Percentiles rank a stretch among this genome's conserved stretches.
These are phyloP conservation scores for Meta bourneti DNA, from an alignment of 2,888 invertebrate species.

Conservation along the genomic window DNA sequence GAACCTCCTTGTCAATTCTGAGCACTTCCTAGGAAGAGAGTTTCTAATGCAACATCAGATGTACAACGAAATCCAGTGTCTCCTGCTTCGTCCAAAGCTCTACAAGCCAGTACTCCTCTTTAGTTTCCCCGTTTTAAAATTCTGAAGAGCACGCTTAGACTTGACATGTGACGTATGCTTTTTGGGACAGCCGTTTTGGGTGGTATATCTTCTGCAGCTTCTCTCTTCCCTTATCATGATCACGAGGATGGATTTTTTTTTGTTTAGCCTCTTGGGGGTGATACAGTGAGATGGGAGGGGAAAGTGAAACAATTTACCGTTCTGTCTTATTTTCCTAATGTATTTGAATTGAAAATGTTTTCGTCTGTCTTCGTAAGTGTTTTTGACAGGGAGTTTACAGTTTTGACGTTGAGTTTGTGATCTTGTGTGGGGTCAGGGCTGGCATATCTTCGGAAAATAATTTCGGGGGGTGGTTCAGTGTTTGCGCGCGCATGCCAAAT, in stretches of 20 bases:
- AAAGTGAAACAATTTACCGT: neutral
- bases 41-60: neutral
- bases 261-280: slow-evolving; percentile 54
- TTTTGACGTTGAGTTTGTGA: too few species aligned
- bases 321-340: slow-evolving; percentile 4
- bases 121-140: slow-evolving; percentile 11
- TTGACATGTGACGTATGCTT: slow-evolving; percentile 68
- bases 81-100: neutral
- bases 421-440: too few species aligned
- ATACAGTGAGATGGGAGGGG: neutral
- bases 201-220: slow-evolving; percentile 54
- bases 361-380: too few species aligned
- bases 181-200: slow-evolving; percentile 49
- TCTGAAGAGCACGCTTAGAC: slow-evolving; percentile 35
- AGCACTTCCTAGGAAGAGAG: neutral
- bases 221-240: slow-evolving; percentile 39
- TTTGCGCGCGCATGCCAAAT: too few species aligned
- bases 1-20: neutral
- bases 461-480: too few species aligned
- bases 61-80: neutral
- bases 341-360: slow-evolving; percentile 50
- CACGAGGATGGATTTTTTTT: slow-evolving; percentile 41
- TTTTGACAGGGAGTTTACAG: too few species aligned
- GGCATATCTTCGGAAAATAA: too few species aligned
- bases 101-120: neutral